These are phyloP conservation scores for Orthonychiurus folsomi DNA, from an alignment of 2,888 invertebrate genomes.

Conservation along the genomic window DNA sequence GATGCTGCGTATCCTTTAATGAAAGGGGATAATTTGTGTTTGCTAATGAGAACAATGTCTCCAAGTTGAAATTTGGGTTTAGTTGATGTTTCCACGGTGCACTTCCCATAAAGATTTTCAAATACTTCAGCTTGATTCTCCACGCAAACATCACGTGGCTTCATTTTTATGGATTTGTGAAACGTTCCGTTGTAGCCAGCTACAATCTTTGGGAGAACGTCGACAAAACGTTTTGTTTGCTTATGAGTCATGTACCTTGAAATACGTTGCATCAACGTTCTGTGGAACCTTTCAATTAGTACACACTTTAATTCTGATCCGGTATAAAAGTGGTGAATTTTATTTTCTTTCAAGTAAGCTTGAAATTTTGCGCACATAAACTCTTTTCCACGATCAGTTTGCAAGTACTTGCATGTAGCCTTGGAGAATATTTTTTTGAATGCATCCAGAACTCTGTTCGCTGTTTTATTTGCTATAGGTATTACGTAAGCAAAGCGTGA, in stretches of 20 bases:
- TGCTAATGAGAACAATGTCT: slow-evolving; percentile 16
- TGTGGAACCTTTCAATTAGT: slow-evolving; percentile 8
- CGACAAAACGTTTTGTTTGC: slow-evolving; percentile 15
- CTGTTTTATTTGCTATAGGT: slow-evolving; percentile 24
- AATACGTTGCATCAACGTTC: slow-evolving; percentile 1
- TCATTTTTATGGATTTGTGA: slow-evolving; percentile 17
- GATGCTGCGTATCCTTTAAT: slow-evolving; percentile 12
- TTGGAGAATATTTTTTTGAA: slow-evolving; percentile 21
- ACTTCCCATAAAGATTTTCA: slow-evolving; percentile 14
- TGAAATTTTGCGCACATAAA: slow-evolving; percentile 10
- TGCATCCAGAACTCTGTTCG: slow-evolving; percentile 10
- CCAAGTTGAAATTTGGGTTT: slow-evolving; percentile 14
- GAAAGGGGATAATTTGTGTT: slow-evolving; percentile 7
- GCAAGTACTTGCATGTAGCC: slow-evolving; percentile 11
- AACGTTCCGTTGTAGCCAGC: slow-evolving; percentile 13
- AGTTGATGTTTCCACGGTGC: slow-evolving; percentile 4
- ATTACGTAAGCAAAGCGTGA: slow-evolving; percentile 30
- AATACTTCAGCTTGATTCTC: slow-evolving; percentile 19
- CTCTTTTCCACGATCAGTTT: slow-evolving; percentile 24
- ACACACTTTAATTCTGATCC: not conserved
- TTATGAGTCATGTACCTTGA: slow-evolving; percentile 11
- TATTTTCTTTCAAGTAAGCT: not conserved
- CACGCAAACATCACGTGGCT: slow-evolving; percentile 13
- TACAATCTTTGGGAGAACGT: slow-evolving; percentile 17
- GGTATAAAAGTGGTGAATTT: not conserved